Evolutionary conservation across 2,797 vertebrate species (phyloP), one percentile per base, ranked within the genome.

Genomic region (Dermochelys coriacea): DNA sequence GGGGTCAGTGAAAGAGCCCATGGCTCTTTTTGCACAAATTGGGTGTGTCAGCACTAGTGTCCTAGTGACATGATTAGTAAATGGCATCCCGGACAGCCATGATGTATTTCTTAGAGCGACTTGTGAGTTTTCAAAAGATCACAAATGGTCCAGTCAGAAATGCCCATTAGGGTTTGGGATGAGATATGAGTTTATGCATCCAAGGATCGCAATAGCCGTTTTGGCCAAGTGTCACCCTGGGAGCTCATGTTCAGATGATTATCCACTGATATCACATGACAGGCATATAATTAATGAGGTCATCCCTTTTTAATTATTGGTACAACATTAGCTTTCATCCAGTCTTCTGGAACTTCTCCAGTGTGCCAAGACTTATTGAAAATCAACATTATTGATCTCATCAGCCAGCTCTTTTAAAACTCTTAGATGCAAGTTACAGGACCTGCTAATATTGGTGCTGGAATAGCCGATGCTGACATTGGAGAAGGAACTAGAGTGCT

Each of bases 71-170:
- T 8, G 37, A 51, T 50, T 59, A 84, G 71, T 55, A 84, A 14
- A 86, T 94, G 87, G 61, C 12, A 82, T 55, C 77, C 61, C 18
- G 52, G 6, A 1, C 59, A 85, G 80, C 10, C 84, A 82, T 79
- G 93, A 94, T 94, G 7, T 47, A 27, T 82, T 94, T 88, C 85
- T 95, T 89, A 91, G 80, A 71, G 51, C 45, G 18, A 12, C 52
- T 82, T 14, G 9, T 41, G 80, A 19, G 41, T 91, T 91, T 19
- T 54, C 59, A 23, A 12, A 6, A 29, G 19, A 52, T 91, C 82
- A 37, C 78, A 52, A 91, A 85, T 10, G 9, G 86, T 82, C 49
- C 77, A 71, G 37, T 41, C 19, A 79, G 78, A 82, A 3, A 45
- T 80, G 61, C 2, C 1, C 31, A 1, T 3, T 49, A 86, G 49